A percentile compares a stretch with the other conserved stretches of the same genome.
phyloP scores from a whole-genome alignment of 1,140 invertebrate species.

The Micrasema longulum region DNA sequence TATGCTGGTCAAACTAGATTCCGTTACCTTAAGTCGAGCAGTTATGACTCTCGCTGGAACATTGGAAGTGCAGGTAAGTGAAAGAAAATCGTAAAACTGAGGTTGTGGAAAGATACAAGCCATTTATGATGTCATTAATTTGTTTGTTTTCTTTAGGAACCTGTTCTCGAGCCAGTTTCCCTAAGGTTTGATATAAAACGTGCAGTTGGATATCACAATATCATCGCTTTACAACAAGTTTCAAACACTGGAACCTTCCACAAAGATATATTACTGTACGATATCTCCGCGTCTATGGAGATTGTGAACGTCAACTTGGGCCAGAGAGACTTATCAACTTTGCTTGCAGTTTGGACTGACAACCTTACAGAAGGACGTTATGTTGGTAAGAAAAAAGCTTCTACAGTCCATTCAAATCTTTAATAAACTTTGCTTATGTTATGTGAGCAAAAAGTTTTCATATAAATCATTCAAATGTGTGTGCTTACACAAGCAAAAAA shows the following conservation, averaged over 20 bases:
- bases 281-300: slow-evolving; percentile 77
- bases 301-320: slow-evolving; percentile 76
- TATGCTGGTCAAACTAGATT: slow-evolving; percentile 76
- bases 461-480: too few species aligned
- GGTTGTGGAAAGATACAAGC: slow-evolving; percentile 2
- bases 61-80: slow-evolving; percentile 75
- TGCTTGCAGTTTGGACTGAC: slow-evolving; percentile 78
- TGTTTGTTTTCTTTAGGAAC: slow-evolving; percentile 69
- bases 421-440: too few species aligned
- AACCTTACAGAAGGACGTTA: slow-evolving; percentile 68
- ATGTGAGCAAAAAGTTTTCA: too few species aligned
- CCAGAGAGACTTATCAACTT: slow-evolving; percentile 77
- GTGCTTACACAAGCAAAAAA: too few species aligned
- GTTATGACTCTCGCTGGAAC: slow-evolving; percentile 78
- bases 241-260: slow-evolving; percentile 48
- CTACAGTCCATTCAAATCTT: too few species aligned
- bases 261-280: slow-evolving; percentile 67
- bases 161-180: slow-evolving; percentile 80
- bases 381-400: slow-evolving; percentile 57
- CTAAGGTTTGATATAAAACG: slow-evolving; percentile 81
- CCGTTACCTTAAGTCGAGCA: slow-evolving; percentile 77
- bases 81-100: not conserved
- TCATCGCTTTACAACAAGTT: slow-evolving; percentile 55
- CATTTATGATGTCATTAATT: slow-evolving; percentile 6
- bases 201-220: slow-evolving; percentile 66